phyloP scores from a whole-genome alignment of 2,113 vertebrate genomes.

The Callocephalon fimbriatum region DNA sequence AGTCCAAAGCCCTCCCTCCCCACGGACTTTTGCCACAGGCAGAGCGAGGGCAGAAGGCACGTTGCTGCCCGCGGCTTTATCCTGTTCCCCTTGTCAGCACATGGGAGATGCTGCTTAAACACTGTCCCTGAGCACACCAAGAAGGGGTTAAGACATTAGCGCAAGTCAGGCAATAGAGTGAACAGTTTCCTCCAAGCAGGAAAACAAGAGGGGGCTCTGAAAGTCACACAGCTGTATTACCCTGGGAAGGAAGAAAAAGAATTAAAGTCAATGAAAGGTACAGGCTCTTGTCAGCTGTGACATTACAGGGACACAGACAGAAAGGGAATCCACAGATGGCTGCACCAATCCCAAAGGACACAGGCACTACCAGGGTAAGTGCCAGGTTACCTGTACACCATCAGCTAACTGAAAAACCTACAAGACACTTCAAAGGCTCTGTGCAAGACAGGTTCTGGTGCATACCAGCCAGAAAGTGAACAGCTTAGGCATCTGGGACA shows the following conservation, averaged over 20 bases:
- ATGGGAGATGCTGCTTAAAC: neutral
- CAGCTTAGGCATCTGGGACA: neutral
- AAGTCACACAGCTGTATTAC: neutral
- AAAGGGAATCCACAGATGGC: neutral
- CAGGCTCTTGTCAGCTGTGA: neutral
- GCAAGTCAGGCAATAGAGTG: neutral
- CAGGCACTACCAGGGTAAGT: neutral
- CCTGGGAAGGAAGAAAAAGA: neutral
- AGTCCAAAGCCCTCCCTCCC: neutral
- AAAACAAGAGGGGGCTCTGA: neutral
- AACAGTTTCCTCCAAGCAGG: neutral
- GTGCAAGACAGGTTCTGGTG: accelerated
- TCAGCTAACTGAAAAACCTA: neutral
- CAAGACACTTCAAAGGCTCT: neutral
- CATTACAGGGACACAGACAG: neutral
- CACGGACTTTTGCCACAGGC: neutral
- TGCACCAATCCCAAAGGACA: neutral
- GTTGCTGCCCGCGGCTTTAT: neutral
- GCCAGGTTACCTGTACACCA: neutral
- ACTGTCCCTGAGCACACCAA: neutral
- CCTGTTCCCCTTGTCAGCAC: neutral
- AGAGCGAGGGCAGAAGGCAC: neutral
- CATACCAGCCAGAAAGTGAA: neutral
- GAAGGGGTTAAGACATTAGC: neutral
- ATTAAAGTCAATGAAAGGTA: neutral